Evolutionary conservation across 64 coral and sea anemone genomes (phyloP).

Genomic region (Actinia equina): DNA sequence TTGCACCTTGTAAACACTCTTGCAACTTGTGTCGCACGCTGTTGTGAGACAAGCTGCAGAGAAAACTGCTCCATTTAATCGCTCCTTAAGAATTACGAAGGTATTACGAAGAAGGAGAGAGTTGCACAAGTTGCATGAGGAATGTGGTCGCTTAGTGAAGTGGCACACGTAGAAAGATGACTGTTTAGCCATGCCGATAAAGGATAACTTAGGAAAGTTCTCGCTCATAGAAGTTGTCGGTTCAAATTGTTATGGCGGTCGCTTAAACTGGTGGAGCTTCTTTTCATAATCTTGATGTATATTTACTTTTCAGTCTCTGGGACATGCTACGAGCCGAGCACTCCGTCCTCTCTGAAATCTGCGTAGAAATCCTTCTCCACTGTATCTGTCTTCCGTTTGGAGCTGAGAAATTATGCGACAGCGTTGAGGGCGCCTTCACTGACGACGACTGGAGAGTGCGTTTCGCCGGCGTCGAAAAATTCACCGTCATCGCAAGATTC

Average conservation of each 20-base stretch:
- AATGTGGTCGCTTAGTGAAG: too few relatives aligned
- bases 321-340: conserved; percentile 83
- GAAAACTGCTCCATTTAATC: too few relatives aligned
- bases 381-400: conserved; percentile 93
- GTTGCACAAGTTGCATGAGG: too few relatives aligned
- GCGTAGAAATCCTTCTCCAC: conserved; percentile 79
- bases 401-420: conserved; percentile 86
- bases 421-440: conserved; percentile 78
- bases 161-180: too few relatives aligned
- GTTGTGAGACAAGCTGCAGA: too few relatives aligned
- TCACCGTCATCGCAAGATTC: conserved; percentile 77
- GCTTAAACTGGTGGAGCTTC: background rate
- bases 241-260: background rate
- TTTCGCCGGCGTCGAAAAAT: conserved; percentile 82
- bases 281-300: background rate
- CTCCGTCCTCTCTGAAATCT: conserved; percentile 79
- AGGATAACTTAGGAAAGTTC: too few relatives aligned
- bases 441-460: conserved; percentile 89
- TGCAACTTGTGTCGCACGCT: too few relatives aligned
- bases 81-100: too few relatives aligned
- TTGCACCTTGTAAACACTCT: too few relatives aligned
- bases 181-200: too few relatives aligned
- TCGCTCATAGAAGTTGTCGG: too few relatives aligned
- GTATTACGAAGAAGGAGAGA: too few relatives aligned
- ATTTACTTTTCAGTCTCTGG: conserved; percentile 66